Conservation (phyloP, 2,888 invertebrate species). For the Agrochola litura region DNA sequence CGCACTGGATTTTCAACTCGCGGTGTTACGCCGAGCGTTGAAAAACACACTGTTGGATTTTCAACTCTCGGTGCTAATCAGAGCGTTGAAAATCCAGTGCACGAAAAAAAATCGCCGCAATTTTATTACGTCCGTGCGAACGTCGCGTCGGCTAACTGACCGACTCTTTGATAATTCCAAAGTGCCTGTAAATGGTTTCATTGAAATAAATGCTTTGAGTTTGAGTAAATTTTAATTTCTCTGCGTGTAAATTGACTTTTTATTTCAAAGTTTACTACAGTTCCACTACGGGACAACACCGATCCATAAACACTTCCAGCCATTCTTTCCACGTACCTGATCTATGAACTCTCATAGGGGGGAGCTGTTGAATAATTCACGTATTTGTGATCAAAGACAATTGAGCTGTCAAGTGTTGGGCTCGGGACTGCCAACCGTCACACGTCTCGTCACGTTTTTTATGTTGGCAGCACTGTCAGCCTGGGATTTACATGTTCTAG, state of each 20-base stretch:
- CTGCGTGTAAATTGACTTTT: not conserved
- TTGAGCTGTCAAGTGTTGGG: slow-evolving; percentile 78
- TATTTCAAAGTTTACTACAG: not conserved
- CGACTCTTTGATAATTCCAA: no score
- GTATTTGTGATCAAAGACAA: slow-evolving; percentile 87
- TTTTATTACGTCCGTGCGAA: no score
- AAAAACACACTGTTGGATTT: no score
- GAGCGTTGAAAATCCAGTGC: no score
- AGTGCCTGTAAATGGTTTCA: no score
- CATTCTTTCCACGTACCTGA: slow-evolving; percentile 48
- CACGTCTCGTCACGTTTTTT: slow-evolving; percentile 75
- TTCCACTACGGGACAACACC: not conserved
- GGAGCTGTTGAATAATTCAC: slow-evolving; percentile 82
- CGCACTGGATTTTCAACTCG: no score
- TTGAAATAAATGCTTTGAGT: no score
- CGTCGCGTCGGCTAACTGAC: no score
- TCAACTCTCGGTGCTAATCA: no score
- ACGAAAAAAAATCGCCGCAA: no score
- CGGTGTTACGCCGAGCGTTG: no score
- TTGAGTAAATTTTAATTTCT: not conserved
- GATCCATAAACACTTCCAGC: slow-evolving; percentile 1
- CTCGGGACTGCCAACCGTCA: slow-evolving; percentile 70
- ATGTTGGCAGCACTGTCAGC: slow-evolving; percentile 69
- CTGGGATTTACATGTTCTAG: slow-evolving; percentile 56
- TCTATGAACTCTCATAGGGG: slow-evolving; percentile 53